Conservation (phyloP, 2,797 vertebrate genomes). For the Heterohyrax brucei region DNA sequence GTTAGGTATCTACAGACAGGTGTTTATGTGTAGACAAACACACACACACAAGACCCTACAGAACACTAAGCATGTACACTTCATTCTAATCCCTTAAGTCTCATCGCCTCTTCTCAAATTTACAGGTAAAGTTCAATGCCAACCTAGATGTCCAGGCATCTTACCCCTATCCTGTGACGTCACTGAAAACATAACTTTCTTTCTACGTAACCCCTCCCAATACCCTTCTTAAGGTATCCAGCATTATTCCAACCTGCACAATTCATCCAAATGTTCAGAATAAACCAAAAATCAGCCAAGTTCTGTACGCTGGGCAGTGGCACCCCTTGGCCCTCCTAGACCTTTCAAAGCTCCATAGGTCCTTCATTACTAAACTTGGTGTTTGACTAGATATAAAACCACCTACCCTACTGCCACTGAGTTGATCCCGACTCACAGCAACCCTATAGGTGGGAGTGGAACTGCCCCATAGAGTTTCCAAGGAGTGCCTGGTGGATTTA, state of each 20-base stretch:
- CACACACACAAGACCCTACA: background rate
- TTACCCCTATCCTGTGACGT: background rate
- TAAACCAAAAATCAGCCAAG: background rate
- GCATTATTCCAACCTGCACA: conserved; percentile 6
- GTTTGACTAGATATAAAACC: conserved; percentile 10
- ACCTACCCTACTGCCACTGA: too few species aligned
- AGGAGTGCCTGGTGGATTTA: too few species aligned
- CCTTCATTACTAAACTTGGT: conserved; percentile 26
- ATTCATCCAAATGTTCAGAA: conserved; percentile 57
- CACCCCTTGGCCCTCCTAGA: background rate
- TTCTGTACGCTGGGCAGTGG: background rate
- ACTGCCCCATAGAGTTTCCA: too few species aligned
- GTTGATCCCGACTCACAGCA: too few species aligned
- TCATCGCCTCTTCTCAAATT: conserved; percentile 40
- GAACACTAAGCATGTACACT: conserved; percentile 30
- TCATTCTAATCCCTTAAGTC: conserved; percentile 33
- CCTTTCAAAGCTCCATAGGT: background rate
- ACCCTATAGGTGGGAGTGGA: too few species aligned
- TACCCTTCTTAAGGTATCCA: conserved; percentile 29
- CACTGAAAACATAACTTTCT: conserved; percentile 60
- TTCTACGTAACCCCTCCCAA: conserved; percentile 24
- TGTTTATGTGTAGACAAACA: background rate
- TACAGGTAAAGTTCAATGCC: conserved; percentile 53
- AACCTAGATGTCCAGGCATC: conserved; percentile 52
- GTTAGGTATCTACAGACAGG: background rate